Percentiles rank a stretch among this genome's conserved stretches.
Evolutionary conservation across 2,888 invertebrate genomes (phyloP).

Genomic region (Prenolepis imparis): DNA sequence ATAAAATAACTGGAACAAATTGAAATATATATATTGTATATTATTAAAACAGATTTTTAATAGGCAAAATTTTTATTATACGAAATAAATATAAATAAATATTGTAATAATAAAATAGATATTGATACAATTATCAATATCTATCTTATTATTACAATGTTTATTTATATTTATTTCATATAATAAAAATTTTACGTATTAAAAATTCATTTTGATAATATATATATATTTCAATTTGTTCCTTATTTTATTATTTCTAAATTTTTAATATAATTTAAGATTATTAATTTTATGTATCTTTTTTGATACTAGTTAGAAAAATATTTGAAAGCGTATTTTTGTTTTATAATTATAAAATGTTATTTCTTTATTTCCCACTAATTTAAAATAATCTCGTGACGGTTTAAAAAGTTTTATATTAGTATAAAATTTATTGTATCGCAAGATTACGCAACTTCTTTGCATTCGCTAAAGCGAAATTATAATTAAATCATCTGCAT

Average conservation of each 20-base stretch:
- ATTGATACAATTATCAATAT: no score
- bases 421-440: constrained; percentile 34
- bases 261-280: no score
- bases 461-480: constrained; percentile 31
- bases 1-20: not conserved
- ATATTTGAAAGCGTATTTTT: not conserved
- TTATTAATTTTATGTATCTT: no score
- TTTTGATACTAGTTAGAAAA: not conserved
- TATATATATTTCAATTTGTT: no score
- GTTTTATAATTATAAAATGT: not conserved
- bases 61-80: not conserved
- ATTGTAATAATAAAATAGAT: not conserved
- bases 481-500: constrained; percentile 50
- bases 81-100: constrained; percentile 25
- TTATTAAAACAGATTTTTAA: not conserved
- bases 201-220: no score
- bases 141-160: no score
- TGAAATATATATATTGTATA: not conserved
- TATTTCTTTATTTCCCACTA: not conserved
- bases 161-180: no score
- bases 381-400: not conserved
- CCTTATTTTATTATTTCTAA: no score
- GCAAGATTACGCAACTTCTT: constrained; percentile 25
- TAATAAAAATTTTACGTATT: no score
- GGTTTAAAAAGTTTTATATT: constrained; percentile 12